Evolutionary conservation across 2,113 vertebrate species (phyloP).

Genomic region (Seriola quinqueradiata): DNA sequence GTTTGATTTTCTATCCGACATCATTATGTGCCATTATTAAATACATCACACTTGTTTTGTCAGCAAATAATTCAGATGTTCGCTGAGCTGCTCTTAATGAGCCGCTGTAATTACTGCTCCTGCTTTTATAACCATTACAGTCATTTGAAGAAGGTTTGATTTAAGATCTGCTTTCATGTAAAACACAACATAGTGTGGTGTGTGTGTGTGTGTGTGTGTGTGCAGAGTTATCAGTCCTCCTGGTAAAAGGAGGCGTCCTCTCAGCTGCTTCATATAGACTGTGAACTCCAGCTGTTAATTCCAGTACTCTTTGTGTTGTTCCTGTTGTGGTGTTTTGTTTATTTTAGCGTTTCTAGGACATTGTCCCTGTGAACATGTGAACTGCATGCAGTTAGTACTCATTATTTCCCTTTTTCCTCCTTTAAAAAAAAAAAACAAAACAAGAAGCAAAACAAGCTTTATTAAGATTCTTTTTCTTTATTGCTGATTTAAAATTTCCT

Average conservation of each 20-base stretch:
- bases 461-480: background rate
- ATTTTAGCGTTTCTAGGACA: background rate
- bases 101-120: conserved; percentile 16
- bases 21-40: background rate
- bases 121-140: conserved; percentile 34
- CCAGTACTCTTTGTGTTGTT: background rate
- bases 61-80: conserved; percentile 13
- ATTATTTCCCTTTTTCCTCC: conserved; percentile 18
- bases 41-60: conserved; percentile 22
- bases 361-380: background rate
- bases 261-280: background rate
- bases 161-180: conserved; percentile 15
- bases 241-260: background rate
- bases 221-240: background rate
- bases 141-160: conserved; percentile 39
- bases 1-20: conserved; percentile 12
- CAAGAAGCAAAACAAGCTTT: background rate
- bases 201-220: too few species aligned
- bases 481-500: background rate
- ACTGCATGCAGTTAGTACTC: conserved; percentile 1
- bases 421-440: background rate
- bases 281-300: conserved; percentile 1
- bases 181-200: background rate
- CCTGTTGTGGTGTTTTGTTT: background rate
- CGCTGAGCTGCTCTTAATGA: background rate